These are phyloP conservation scores for Pyrochroa serraticornis DNA, from an alignment of 2,888 invertebrate genomes.

Conservation along the genomic window DNA sequence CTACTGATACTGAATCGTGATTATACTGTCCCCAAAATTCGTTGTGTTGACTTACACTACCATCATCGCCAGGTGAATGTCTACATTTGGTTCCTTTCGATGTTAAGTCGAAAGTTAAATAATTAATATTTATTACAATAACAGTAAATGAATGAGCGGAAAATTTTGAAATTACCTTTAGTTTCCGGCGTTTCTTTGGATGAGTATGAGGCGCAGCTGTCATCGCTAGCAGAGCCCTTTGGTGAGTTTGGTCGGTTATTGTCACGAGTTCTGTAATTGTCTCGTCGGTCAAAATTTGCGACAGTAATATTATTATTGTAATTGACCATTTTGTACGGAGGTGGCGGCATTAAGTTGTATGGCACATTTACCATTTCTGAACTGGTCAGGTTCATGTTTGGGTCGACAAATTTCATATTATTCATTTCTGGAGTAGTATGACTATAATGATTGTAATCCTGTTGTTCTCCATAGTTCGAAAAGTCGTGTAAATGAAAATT, in stretches of 20 bases:
- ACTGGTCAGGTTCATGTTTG: neutral
- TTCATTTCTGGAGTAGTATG: neutral
- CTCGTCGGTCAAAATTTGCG: constrained; percentile 8
- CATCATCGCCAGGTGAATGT: too few relatives aligned
- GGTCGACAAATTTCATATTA: constrained; percentile 2
- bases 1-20: neutral
- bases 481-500: constrained; percentile 19
- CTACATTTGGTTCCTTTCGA: too few relatives aligned
- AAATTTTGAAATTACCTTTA: neutral
- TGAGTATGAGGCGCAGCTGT: constrained; percentile 28
- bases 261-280: constrained; percentile 4
- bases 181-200: constrained; percentile 14
- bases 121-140: too few relatives aligned
- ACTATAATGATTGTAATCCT: constrained; percentile 3
- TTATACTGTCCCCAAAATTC: too few relatives aligned
- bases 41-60: too few relatives aligned
- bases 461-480: constrained; percentile 6
- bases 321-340: constrained; percentile 40
- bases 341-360: constrained; percentile 40
- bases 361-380: constrained; percentile 28
- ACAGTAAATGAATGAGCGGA: neutral
- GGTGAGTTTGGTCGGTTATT: constrained; percentile 20
- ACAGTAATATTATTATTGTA: constrained; percentile 33
- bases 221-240: constrained; percentile 34
- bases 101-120: neutral